phyloP scores from a whole-genome alignment of 1,140 invertebrate genomes.

The Penaeus indicus region DNA sequence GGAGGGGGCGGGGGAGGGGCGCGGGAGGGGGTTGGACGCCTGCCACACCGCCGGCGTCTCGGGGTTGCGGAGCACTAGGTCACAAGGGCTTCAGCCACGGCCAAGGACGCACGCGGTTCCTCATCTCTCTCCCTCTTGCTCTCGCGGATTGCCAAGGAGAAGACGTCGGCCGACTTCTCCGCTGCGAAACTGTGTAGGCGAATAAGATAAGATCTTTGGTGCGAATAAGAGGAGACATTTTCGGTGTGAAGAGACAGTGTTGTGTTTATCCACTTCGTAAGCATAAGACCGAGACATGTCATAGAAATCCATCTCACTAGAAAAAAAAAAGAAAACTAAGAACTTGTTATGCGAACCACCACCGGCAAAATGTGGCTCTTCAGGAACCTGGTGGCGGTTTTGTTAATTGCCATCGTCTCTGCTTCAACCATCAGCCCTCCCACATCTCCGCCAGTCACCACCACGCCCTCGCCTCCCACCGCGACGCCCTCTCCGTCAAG shows the following conservation, averaged over 20 bases:
- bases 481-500: neutral
- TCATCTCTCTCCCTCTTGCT: neutral
- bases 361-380: too few relatives aligned
- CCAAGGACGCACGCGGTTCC: conserved; percentile 45
- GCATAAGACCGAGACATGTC: too few relatives aligned
- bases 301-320: too few relatives aligned
- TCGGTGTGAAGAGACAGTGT: neutral
- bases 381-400: neutral
- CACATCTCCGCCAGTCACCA: neutral
- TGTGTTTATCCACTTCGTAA: too few relatives aligned
- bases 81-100: conserved; percentile 34
- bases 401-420: neutral
- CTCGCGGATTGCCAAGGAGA: neutral
- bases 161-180: neutral
- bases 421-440: neutral
- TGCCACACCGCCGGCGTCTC: conserved; percentile 12
- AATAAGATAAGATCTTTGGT: neutral
- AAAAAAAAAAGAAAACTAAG: too few relatives aligned
- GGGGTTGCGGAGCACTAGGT: conserved; percentile 36
- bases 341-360: too few relatives aligned
- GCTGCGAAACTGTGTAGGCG: conserved; percentile 5
- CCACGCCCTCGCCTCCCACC: neutral
- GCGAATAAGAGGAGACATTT: neutral
- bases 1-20: neutral
- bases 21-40: conserved; percentile 18